Base-by-base conservation (phyloP, 2,888 invertebrate genomes). In the Eugnorisma glareosa region DNA sequence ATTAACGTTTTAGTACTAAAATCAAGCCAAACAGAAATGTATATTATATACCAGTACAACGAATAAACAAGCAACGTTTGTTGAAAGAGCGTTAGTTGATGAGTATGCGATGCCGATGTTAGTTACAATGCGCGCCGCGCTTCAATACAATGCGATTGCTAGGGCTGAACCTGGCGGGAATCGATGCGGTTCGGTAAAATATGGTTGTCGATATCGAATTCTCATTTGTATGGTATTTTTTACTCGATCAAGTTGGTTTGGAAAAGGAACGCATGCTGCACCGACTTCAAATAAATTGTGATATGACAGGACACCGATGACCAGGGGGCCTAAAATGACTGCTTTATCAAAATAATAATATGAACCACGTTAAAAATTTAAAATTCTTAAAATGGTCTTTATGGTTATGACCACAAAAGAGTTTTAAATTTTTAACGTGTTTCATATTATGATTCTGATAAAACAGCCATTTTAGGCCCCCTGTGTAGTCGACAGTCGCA, bases 31-130 rank as follows among this genome's bases (percentile, higher is more conserved):
- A 64, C 35, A 21, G n/a, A 37, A 51, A 68, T 43, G 5, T n/a
- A n/a, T 54, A 40, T 43, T 35, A 43, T 4, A 2, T 24, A 67
- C 45, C 18, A n/a, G 43, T 43, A 71, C 21, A 48, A 70, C n/a
- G 66, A 82, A 82, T 54, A 85, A 68, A 85, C 71, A 68, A 82
- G 71, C 67, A 51, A 8, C 28, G 71, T 68, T 85, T 71, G 76
- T 64, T 64, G 35, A 71, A 75, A 70, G 43, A 71, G 59, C 45
- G 67, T 59, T 85, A 73, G 70, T 81, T 82, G 71, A 85, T 75
- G 82, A 82, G 82, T 64, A 48, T 68, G 82, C 67, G 45, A 75
- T 75, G 43, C 37, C 40, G 35, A 75, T 85, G 67, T 75, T 71
- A 64, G 71, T 72, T 61, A 48, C 82, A 64, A 37, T 59, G 37